phyloP scores from a whole-genome alignment of 2,888 invertebrate species.

The Hirtodrosophila confusa region DNA sequence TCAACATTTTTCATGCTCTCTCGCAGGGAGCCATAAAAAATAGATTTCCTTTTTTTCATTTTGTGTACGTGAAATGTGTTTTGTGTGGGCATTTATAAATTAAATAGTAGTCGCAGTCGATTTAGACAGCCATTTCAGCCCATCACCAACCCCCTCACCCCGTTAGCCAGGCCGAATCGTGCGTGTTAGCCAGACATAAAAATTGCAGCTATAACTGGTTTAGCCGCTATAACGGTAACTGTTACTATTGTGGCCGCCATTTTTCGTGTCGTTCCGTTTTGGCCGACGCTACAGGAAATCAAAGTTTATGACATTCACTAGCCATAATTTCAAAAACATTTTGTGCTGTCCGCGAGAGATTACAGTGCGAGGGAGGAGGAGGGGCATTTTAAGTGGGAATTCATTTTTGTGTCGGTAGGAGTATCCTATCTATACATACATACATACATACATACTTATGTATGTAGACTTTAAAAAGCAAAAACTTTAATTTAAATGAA shows the following conservation, averaged over 20 bases:
- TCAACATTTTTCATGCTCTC: slow-evolving; percentile 55
- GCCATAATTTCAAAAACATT: slow-evolving; percentile 55
- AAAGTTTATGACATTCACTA: slow-evolving; percentile 72
- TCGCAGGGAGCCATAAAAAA: slow-evolving; percentile 40
- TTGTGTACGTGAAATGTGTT: slow-evolving; percentile 26
- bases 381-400: neutral
- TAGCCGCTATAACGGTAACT: slow-evolving; percentile 48
- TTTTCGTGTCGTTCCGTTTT: slow-evolving; percentile 48
- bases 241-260: slow-evolving; percentile 58
- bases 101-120: slow-evolving; percentile 72
- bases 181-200: slow-evolving; percentile 73
- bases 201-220: slow-evolving; percentile 58
- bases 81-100: slow-evolving; percentile 65
- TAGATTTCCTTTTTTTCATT: slow-evolving; percentile 34
- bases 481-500: too few relatives aligned
- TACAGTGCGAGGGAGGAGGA: neutral
- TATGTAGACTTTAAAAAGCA: too few relatives aligned
- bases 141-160: neutral
- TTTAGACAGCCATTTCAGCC: slow-evolving; percentile 49
- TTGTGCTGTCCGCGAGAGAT: slow-evolving; percentile 27
- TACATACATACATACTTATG: too few relatives aligned
- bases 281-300: slow-evolving; percentile 61
- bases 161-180: slow-evolving; percentile 27
- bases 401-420: slow-evolving; percentile 10
- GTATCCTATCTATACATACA: neutral